Percentiles rank a stretch among this genome's conserved stretches.
Evolutionary conservation across 2,113 vertebrate genomes (phyloP).

Genomic region (Anhinga anhinga): DNA sequence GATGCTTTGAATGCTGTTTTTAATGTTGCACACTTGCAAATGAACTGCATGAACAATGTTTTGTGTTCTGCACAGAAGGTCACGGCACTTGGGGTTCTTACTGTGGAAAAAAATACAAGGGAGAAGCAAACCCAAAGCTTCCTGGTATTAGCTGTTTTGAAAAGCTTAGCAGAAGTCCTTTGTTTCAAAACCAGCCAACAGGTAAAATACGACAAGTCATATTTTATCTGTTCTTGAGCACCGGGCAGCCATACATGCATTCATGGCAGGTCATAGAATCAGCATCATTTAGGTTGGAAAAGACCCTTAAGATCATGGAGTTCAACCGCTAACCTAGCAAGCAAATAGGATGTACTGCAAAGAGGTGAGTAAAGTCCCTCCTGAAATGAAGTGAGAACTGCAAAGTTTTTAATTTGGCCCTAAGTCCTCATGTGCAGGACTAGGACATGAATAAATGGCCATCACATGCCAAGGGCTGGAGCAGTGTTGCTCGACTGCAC

Average conservation of each 20-base stretch:
- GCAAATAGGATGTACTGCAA: background rate
- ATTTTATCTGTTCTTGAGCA: background rate
- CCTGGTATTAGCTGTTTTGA: background rate
- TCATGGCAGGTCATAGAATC: background rate
- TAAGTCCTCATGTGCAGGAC: background rate
- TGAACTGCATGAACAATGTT: background rate
- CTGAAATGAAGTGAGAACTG: background rate
- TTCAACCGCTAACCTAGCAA: background rate
- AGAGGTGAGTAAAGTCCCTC: background rate
- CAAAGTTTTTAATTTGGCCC: background rate
- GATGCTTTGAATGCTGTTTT: background rate
- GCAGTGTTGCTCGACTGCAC: background rate
- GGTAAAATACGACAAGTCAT: background rate
- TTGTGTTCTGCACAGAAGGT: background rate
- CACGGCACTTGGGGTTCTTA: background rate
- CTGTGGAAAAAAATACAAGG: background rate
- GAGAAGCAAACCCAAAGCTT: background rate
- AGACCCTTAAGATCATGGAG: too few species aligned
- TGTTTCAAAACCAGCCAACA: background rate
- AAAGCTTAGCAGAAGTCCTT: background rate
- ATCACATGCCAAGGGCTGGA: background rate
- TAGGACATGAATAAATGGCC: fast-evolving
- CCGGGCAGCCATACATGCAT: background rate
- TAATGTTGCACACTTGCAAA: background rate
- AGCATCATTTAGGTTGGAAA: too few species aligned